Evolutionary conservation across 1,140 invertebrate species (phyloP).

Genomic region (Maconellicoccus hirsutus): DNA sequence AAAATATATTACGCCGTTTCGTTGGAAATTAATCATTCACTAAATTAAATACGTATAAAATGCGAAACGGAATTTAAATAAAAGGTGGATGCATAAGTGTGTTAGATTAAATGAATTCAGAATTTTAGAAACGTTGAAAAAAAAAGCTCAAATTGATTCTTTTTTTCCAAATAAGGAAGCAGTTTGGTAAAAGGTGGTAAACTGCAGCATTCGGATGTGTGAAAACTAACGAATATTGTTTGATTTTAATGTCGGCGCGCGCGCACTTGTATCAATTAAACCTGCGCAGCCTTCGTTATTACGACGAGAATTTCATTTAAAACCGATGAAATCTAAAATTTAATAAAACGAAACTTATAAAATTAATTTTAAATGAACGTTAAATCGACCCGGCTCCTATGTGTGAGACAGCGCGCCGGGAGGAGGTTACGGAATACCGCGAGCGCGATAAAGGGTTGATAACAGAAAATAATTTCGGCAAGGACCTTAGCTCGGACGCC

Average conservation of each 20-base stretch:
- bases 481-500: constrained; percentile 12
- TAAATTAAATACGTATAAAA: background rate
- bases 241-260: background rate
- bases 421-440: background rate
- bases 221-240: background rate
- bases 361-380: constrained; percentile 20
- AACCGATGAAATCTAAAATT: constrained; percentile 20
- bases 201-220: background rate
- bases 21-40: background rate
- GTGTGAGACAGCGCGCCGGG: background rate
- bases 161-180: too few species aligned
- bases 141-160: too few species aligned
- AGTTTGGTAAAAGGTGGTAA: background rate
- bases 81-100: too few species aligned
- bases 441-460: background rate
- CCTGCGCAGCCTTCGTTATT: background rate
- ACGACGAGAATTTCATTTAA: constrained; percentile 15
- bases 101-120: too few species aligned
- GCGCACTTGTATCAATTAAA: constrained; percentile 15
- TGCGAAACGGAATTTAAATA: too few species aligned
- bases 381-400: background rate
- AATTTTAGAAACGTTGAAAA: too few species aligned
- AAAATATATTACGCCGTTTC: background rate
- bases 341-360: constrained; percentile 23
- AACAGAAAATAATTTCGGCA: constrained; percentile 21